These are phyloP conservation scores for Periplaneta americana DNA, from an alignment of 1,140 invertebrate genomes.

Conservation along the genomic window DNA sequence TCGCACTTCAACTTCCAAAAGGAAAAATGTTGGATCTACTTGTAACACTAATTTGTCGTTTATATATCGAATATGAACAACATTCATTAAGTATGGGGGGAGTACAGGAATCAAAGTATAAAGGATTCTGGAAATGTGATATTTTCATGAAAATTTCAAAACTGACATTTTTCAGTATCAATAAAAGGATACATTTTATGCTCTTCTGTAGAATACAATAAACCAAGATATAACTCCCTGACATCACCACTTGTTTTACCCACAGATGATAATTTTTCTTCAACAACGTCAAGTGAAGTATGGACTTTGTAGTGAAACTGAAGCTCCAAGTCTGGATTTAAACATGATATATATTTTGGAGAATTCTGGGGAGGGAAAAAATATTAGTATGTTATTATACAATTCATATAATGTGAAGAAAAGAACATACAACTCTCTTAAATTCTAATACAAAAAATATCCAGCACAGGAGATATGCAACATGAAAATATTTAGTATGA, in stretches of 20 bases:
- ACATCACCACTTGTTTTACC: constrained; percentile 61
- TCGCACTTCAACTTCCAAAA: too few species aligned
- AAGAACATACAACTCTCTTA: neutral
- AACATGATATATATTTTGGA: constrained; percentile 78
- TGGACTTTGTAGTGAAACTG: constrained; percentile 91
- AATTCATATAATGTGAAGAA: constrained; percentile 12
- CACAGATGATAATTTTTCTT: constrained; percentile 72
- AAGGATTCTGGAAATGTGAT: too few species aligned
- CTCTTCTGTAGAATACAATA: constrained; percentile 92
- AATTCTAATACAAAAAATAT: constrained; percentile 21
- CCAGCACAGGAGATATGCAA: too few species aligned
- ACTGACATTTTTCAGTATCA: too few species aligned
- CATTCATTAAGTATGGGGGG: too few species aligned
- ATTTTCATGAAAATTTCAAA: too few species aligned
- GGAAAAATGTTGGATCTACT: too few species aligned
- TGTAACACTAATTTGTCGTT: too few species aligned
- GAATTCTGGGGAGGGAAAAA: constrained; percentile 66
- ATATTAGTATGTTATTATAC: neutral
- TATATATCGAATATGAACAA: too few species aligned
- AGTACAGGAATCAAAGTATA: too few species aligned
- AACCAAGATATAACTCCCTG: constrained; percentile 84
- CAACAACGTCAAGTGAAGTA: constrained; percentile 89
- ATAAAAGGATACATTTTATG: constrained; percentile 89
- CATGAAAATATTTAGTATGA: too few species aligned
- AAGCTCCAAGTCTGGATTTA: constrained; percentile 66